These are phyloP conservation scores for Antedon mediterranea DNA, from an alignment of 53 echinoderm and acorn worm genomes.

Conservation along the genomic window DNA sequence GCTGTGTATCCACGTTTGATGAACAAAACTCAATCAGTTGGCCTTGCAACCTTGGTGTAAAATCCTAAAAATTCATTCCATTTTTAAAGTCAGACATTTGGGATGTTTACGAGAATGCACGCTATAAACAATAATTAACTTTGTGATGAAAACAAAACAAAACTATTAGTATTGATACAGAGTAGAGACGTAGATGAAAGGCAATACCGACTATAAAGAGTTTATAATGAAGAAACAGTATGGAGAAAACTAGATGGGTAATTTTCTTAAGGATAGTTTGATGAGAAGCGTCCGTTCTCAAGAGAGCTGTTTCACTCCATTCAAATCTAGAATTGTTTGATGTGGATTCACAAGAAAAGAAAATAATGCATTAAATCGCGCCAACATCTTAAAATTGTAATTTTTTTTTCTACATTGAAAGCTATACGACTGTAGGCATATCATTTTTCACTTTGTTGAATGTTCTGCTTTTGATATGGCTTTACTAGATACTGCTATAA, in stretches of 20 bases:
- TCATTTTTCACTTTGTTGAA: neutral
- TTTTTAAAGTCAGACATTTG: neutral
- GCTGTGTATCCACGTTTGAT: no score
- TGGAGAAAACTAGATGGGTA: neutral
- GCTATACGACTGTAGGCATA: neutral
- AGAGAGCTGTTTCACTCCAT: neutral
- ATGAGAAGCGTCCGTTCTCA: neutral
- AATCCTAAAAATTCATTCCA: neutral
- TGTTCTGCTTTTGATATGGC: neutral
- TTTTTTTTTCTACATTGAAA: neutral
- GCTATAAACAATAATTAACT: neutral
- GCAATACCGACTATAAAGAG: neutral
- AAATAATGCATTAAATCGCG: neutral
- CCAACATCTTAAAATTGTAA: neutral
- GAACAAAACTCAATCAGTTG: neutral
- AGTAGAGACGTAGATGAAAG: neutral
- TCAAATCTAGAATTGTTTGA: neutral
- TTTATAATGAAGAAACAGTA: constrained; percentile 1
- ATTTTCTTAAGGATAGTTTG: neutral
- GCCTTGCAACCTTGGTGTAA: neutral
- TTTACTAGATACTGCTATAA: neutral
- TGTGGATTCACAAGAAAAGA: neutral
- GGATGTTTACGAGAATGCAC: neutral
- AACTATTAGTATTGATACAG: neutral
- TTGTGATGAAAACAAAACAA: neutral